Conservation (phyloP, 2,888 invertebrate genomes). For the Pegoplata infirma region DNA sequence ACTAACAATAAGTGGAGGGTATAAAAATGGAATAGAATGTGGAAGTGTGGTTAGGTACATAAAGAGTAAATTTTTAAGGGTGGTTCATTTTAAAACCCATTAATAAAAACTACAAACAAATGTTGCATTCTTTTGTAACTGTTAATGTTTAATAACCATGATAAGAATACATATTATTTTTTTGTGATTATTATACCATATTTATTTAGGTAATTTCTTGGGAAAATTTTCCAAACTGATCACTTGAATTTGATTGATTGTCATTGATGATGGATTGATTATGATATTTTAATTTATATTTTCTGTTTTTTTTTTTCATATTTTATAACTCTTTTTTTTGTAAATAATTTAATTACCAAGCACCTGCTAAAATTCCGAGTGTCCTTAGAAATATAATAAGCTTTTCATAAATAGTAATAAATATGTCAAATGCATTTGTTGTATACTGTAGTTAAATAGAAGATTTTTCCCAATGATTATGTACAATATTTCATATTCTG, state of each 20-base stretch:
- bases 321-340: background rate
- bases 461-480: slow-evolving; percentile 58
- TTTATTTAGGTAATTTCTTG: background rate
- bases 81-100: slow-evolving; percentile 28
- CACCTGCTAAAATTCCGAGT: no score
- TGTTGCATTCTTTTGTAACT: slow-evolving; percentile 18
- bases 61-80: background rate
- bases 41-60: background rate
- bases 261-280: slow-evolving; percentile 50
- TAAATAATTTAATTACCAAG: background rate
- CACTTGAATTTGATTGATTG: slow-evolving; percentile 53
- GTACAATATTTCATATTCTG: no score
- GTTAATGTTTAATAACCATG: background rate
- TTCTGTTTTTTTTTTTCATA: background rate
- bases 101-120: slow-evolving; percentile 20
- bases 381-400: no score
- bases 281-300: slow-evolving; percentile 2
- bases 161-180: background rate
- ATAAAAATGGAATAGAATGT: background rate
- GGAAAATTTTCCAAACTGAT: background rate
- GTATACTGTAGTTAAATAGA: slow-evolving; percentile 1
- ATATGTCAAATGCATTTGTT: slow-evolving; percentile 58
- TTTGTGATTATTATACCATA: background rate
- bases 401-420: background rate
- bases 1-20: no score